These are phyloP conservation scores for Gorsachius goisagi DNA, from an alignment of 2,113 vertebrate genomes.

Conservation along the genomic window DNA sequence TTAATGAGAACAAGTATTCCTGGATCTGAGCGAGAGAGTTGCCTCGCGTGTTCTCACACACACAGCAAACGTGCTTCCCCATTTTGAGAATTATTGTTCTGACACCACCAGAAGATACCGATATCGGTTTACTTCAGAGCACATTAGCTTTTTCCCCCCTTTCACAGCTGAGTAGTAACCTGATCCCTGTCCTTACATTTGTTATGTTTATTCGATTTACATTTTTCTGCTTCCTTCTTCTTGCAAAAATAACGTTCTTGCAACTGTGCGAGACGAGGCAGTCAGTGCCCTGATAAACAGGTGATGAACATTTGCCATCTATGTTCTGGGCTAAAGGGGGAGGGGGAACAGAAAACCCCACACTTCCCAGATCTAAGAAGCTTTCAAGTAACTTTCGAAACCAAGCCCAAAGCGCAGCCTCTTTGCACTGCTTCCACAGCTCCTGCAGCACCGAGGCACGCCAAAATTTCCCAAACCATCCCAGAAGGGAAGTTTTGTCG, in stretches of 20 bases:
- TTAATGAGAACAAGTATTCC: neutral
- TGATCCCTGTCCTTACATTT: neutral
- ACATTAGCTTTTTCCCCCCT: neutral
- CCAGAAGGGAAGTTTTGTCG: neutral
- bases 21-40: neutral
- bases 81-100: neutral
- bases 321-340: neutral
- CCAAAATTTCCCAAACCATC: neutral
- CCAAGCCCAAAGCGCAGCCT: neutral
- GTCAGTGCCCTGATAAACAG: neutral
- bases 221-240: neutral
- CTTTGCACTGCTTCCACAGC: neutral
- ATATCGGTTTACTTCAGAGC: neutral
- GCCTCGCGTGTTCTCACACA: neutral
- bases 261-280: neutral
- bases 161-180: neutral
- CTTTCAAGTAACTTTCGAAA: neutral
- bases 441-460: neutral
- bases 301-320: neutral
- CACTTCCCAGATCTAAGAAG: neutral
- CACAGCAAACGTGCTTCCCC: neutral
- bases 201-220: neutral
- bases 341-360: neutral
- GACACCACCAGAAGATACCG: neutral
- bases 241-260: neutral